Conservation (phyloP, 2,113 vertebrate genomes). For the Miniopterus natalensis region DNA sequence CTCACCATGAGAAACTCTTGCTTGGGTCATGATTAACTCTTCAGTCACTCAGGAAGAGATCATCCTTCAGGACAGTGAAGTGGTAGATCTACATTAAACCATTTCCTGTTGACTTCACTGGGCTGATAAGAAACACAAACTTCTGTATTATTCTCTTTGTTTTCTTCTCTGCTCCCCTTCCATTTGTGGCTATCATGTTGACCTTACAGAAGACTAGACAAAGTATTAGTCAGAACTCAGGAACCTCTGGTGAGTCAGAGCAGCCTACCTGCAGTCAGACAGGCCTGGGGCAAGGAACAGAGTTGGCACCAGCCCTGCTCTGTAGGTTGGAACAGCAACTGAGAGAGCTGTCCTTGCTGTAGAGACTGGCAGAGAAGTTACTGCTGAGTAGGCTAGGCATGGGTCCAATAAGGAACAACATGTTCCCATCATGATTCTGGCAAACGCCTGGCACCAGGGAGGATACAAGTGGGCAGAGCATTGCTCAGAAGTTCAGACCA, state of each 20-base stretch:
- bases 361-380: slow-evolving; percentile 77
- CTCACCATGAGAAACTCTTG: slow-evolving; percentile 46
- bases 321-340: slow-evolving; percentile 78
- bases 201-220: slow-evolving; percentile 71
- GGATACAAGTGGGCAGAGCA: slow-evolving; percentile 80
- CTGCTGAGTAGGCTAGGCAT: slow-evolving; percentile 83
- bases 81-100: slow-evolving; percentile 68
- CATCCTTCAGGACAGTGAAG: slow-evolving; percentile 37
- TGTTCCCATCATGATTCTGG: slow-evolving; percentile 81
- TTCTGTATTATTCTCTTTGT: slow-evolving; percentile 30
- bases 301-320: slow-evolving; percentile 67
- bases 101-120: slow-evolving; percentile 86
- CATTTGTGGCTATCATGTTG: slow-evolving; percentile 48
- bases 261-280: slow-evolving; percentile 78
- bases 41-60: slow-evolving; percentile 81
- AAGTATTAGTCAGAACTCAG: slow-evolving; percentile 64
- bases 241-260: slow-evolving; percentile 72
- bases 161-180: neutral
- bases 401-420: slow-evolving; percentile 81
- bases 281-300: slow-evolving; percentile 69
- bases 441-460: slow-evolving; percentile 76
- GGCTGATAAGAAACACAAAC: neutral
- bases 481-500: slow-evolving; percentile 80
- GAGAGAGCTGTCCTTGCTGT: slow-evolving; percentile 75
- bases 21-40: slow-evolving; percentile 83